Evolutionary conservation across 2,113 vertebrate genomes (phyloP), one percentile per base, ranked within the genome.

Genomic region (Sceloporus tristichus): DNA sequence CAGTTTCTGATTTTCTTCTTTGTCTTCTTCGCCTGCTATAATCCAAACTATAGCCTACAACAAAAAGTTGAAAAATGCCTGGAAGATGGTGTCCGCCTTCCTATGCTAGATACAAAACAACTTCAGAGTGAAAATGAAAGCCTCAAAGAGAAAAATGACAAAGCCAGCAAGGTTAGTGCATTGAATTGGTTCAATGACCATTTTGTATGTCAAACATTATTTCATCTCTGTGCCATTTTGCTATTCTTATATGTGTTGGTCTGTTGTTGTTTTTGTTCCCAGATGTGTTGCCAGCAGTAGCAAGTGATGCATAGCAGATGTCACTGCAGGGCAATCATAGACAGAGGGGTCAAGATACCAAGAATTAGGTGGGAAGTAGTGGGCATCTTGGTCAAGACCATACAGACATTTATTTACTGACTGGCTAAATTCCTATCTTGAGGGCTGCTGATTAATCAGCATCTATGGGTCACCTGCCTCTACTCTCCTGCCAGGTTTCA

Each of bases 1-100:
- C 25, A 87, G 19, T 0, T 0, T 62, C 54, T 79, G 14, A 53
- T 81, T 82, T 81, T 70, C 80, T n/a, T 90, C 89, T 38, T 62
- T 56, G 21, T 73, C 71, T 56, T 18, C 79, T 73, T 34, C 59
- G 48, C 54, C 74, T 86, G 62, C 91, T 82, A 89, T 18, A 66
- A 88, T 87, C 93, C 94, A 71, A 91, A 91, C 89, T 93, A n/a
- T 89, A 99, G 98, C 87, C 95, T 99, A 88, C 98, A 98, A 88
- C 97, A 98, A 90, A 99, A 99, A 94, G 98, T 99, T 85, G 98
- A 99, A 96, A 97, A 97, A 94, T 99, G 98, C 94, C 94, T 99
- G 90, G 98, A 98, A 92, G 99, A 99, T 83, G 98, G 98, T 4
- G 97, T 98, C 48, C 97, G 98, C 78, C 95, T 98, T 87, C 98